Base-by-base conservation (phyloP, 1,140 invertebrate genomes). In the Wiebesia pumilae region DNA sequence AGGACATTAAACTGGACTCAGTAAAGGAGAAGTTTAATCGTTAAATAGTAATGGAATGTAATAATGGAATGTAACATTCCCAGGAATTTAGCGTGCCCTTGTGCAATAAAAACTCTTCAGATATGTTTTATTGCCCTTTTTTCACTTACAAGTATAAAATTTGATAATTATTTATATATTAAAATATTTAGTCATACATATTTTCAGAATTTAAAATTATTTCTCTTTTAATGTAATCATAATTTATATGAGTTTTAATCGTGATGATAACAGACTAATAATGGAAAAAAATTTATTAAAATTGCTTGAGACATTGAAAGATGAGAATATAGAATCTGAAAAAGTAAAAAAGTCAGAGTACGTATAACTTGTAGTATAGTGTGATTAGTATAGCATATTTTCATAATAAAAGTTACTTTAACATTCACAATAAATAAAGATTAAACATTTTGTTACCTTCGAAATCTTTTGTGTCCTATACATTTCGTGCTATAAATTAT, bases 31-130 rank as follows among this genome's bases (percentile, higher is more conserved):
- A 47, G 35, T 58, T 54, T 21, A 33, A 43, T 16, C 47, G n/a
- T 79, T 79, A 35, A 54, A 79, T 79, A 51, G 27, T 43, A 43
- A 75, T 75, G 69, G 35, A 71, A 71, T 71, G 69, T 71, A 71
- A 71, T 30, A 38, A 38, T 38, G 35, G 35, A 71, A 71, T 71
- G 35, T 71, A 71, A 71, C 19, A 38, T 71, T 71, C 21, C 40
- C 3, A 38, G 35, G 19, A 71, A 16, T 71, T 38, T 71, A 38
- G 1, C 35, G 38, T 33, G 35, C 21, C 33, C 16, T 1, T 16
- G 21, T 0, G 35, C 12, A 38, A 71, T 71, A 9, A 35, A 71
- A 71, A 71, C 30, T 71, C 38, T 71, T 71, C 69, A 30, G n/a
- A 71, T 71, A 38, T 38, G 21, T 38, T 38, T 33, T 38, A 38